Conservation (phyloP, 2,888 invertebrate genomes). For the Drosophila kuntzei region DNA sequence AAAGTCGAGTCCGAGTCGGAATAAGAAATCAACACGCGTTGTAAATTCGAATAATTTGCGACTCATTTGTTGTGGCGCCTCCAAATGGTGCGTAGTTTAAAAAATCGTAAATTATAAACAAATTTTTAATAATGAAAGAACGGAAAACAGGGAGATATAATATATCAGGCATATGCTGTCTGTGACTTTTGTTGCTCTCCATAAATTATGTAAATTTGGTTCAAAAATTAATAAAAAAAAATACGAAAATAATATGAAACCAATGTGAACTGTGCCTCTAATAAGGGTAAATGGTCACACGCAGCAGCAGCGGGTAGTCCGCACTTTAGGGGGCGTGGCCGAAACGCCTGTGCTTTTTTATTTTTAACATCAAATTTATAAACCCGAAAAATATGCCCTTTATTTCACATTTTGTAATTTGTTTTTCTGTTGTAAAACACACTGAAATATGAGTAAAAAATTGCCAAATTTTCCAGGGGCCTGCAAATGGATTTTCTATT, state of each 20-base stretch:
- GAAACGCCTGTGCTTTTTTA: constrained; percentile 38
- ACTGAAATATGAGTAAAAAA: constrained; percentile 78
- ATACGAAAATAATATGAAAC: constrained; percentile 32
- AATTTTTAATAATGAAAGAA: constrained; percentile 67
- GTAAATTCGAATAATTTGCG: constrained; percentile 56
- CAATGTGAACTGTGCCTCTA: constrained; percentile 60
- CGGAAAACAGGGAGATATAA: background rate
- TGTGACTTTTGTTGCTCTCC: constrained; percentile 72
- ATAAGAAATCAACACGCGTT: constrained; percentile 3
- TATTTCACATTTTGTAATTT: constrained; percentile 75
- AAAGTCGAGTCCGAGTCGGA: constrained; percentile 8
- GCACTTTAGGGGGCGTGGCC: constrained; percentile 59
- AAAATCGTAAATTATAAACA: constrained; percentile 72
- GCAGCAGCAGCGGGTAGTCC: constrained; percentile 53
- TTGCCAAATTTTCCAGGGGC: constrained; percentile 60
- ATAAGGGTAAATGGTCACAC: constrained; percentile 77
- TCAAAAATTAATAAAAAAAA: constrained; percentile 52
- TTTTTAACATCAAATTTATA: constrained; percentile 68
- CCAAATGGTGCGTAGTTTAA: constrained; percentile 41
- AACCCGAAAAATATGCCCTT: constrained; percentile 79
- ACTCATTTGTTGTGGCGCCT: constrained; percentile 51
- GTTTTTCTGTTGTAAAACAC: constrained; percentile 64
- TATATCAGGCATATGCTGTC: constrained; percentile 66
- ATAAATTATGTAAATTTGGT: constrained; percentile 79
- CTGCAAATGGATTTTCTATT: constrained; percentile 60